Conservation (phyloP, 2,113 vertebrate species). For the Pachyramphus minor region DNA sequence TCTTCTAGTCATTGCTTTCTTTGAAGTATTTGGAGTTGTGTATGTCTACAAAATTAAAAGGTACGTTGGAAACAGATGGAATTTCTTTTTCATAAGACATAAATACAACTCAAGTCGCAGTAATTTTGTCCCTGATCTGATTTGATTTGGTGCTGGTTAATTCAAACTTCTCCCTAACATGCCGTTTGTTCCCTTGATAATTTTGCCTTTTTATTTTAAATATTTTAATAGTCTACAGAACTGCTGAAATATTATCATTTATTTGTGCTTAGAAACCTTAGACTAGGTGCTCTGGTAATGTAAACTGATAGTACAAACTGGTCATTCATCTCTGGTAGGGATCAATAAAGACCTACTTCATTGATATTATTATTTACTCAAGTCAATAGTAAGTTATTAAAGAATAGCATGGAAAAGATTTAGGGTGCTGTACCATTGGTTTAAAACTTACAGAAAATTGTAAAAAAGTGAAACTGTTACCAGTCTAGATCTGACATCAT, state of each 20-base stretch:
- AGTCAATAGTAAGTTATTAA: neutral
- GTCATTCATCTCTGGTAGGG: neutral
- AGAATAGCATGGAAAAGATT: neutral
- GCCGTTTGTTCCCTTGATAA: neutral
- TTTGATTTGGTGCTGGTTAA: neutral
- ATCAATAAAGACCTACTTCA: neutral
- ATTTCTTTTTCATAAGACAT: neutral
- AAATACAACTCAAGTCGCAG: neutral
- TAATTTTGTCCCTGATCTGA: neutral
- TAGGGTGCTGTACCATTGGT: neutral
- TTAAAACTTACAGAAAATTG: neutral
- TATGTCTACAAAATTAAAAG: constrained; percentile 82
- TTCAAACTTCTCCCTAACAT: neutral
- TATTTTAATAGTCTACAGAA: neutral
- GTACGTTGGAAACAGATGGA: constrained; percentile 37
- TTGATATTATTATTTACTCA: neutral
- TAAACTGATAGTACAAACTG: neutral
- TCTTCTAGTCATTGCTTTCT: constrained; percentile 83
- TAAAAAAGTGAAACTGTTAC: neutral
- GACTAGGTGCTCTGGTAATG: neutral
- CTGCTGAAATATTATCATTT: neutral
- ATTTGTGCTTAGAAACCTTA: neutral
- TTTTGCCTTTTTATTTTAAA: neutral
- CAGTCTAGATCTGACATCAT: neutral
- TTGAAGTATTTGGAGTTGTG: constrained; percentile 78